phyloP scores from a whole-genome alignment of 2,888 invertebrate genomes.

The Drosophila paranaensis region DNA sequence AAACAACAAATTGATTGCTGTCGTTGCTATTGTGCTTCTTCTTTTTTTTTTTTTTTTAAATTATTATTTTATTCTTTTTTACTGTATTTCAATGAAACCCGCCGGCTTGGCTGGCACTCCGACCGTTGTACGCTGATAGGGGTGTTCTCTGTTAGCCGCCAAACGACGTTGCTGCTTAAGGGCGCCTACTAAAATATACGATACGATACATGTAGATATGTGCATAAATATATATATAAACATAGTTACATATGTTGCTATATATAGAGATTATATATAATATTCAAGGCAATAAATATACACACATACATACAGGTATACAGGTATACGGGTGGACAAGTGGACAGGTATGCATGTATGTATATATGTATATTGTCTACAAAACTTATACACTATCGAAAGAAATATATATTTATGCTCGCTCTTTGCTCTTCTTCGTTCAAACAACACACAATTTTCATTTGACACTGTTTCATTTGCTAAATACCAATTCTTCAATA shows the following conservation, averaged over 20 bases:
- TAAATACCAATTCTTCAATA: constrained; percentile 43
- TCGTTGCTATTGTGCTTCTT: constrained; percentile 12
- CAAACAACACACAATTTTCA: constrained; percentile 49
- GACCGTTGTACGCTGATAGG: constrained; percentile 95
- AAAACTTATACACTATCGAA: constrained; percentile 41
- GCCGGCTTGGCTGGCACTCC: constrained; percentile 89
- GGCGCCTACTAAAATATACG: constrained; percentile 85
- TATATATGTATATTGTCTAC: constrained; percentile 54
- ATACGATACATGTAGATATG: constrained; percentile 74
- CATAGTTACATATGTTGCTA: constrained; percentile 38
- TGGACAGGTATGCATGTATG: constrained; percentile 8
- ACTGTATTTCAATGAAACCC: constrained; percentile 83
- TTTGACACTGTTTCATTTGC: constrained; percentile 42
- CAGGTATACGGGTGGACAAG: background rate
- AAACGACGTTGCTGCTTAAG: constrained; percentile 92
- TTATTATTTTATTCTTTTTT: constrained; percentile 1
- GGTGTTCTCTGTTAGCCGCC: constrained; percentile 95
- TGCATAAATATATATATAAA: constrained; percentile 45
- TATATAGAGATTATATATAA: constrained; percentile 39
- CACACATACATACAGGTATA: constrained; percentile 23
- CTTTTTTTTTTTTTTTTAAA: background rate
- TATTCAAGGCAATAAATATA: constrained; percentile 44
- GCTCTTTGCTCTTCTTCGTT: constrained; percentile 29
- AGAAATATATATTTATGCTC: constrained; percentile 42
- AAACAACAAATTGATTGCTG: constrained; percentile 44